Evolutionary conservation across 2,888 invertebrate species (phyloP).

Genomic region (Papilio demoleus): DNA sequence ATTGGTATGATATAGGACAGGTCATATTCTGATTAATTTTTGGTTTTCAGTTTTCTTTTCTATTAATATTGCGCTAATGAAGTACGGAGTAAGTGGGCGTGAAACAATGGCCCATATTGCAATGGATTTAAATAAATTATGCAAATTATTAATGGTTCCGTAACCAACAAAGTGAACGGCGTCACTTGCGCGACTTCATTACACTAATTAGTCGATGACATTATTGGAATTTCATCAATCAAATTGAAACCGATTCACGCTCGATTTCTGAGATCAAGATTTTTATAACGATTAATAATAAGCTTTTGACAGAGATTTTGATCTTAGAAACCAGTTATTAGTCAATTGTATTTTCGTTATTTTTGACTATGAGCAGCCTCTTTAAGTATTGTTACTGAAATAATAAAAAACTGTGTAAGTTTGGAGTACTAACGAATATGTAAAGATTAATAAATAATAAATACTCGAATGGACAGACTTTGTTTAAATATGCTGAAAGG

Average conservation of each 20-base stretch:
- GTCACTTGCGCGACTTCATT: constrained; percentile 1
- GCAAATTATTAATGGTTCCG: constrained; percentile 31
- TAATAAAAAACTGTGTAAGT: too few species aligned
- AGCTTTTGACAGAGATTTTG: too few species aligned
- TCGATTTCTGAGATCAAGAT: too few species aligned
- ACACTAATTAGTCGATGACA: constrained; percentile 3
- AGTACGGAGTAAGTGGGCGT: constrained; percentile 20
- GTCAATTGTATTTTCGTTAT: not conserved
- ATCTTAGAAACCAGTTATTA: too few species aligned
- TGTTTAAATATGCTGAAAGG: not conserved
- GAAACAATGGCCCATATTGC: constrained; percentile 37
- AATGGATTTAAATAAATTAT: constrained; percentile 39
- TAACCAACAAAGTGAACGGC: constrained; percentile 23
- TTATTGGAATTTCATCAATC: constrained; percentile 9
- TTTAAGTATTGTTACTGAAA: too few species aligned
- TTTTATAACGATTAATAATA: too few species aligned
- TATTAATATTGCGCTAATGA: constrained; percentile 26
- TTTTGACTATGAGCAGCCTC: too few species aligned
- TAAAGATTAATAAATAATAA: too few species aligned
- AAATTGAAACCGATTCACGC: not conserved
- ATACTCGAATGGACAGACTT: too few species aligned
- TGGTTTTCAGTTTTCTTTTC: not conserved
- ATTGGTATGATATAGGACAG: not conserved
- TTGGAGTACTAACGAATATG: too few species aligned
- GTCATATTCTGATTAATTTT: not conserved